These are phyloP conservation scores for Orientallactaga sibirica DNA, from an alignment of 2,797 vertebrate species.

Conservation along the genomic window DNA sequence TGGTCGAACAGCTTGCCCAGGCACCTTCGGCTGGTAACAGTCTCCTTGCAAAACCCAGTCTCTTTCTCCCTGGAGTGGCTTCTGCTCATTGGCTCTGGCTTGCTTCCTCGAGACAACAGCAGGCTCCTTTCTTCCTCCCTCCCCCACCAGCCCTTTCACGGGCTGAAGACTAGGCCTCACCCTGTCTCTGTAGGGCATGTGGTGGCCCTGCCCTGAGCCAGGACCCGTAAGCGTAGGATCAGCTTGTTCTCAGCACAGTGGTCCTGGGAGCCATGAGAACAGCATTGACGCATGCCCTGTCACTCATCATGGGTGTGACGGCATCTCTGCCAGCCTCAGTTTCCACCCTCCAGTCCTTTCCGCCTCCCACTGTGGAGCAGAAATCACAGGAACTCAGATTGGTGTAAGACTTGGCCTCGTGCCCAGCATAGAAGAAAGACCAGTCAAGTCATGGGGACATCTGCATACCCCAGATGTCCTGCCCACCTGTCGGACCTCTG, in stretches of 20 bases:
- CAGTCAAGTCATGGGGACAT: not conserved
- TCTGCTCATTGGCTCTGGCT: not conserved
- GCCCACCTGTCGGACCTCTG: not conserved
- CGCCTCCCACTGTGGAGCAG: not conserved
- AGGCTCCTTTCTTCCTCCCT: not conserved
- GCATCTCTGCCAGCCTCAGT: not conserved
- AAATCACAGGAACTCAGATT: not conserved
- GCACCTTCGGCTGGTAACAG: not conserved
- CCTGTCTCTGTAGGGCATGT: fast-evolving
- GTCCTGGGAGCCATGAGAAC: not conserved
- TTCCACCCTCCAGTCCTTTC: not conserved
- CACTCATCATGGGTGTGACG: fast-evolving
- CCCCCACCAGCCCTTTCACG: fast-evolving
- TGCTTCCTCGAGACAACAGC: not conserved
- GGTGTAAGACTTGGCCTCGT: not conserved
- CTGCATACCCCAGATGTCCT: not conserved
- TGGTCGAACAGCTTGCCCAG: not conserved
- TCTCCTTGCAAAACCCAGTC: not conserved
- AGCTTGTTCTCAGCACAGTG: not conserved
- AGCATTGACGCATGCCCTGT: not conserved
- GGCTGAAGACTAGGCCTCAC: not conserved
- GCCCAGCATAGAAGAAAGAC: not conserved
- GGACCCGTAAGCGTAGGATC: not conserved
- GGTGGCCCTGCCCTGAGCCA: not conserved
- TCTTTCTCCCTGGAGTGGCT: too few species aligned